Evolutionary conservation across 2,797 vertebrate species (phyloP).

Genomic region (Manis pentadactyla): DNA sequence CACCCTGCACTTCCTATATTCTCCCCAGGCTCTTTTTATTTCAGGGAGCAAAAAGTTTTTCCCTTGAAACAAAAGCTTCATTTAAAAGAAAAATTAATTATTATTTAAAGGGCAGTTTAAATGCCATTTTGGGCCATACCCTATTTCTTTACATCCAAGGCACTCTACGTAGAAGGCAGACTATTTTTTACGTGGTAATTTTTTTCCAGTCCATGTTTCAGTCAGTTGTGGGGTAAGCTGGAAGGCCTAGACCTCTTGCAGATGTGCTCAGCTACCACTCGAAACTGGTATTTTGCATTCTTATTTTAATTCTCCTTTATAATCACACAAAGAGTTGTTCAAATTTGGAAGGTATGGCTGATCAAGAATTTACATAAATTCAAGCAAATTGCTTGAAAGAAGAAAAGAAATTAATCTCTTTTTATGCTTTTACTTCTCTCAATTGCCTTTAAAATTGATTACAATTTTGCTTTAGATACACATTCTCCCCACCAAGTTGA

Average conservation of each 20-base stretch:
- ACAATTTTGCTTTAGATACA: constrained; percentile 14
- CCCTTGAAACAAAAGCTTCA: constrained; percentile 65
- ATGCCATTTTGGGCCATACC: constrained; percentile 38
- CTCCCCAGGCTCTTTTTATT: constrained; percentile 52
- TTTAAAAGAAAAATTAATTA: constrained; percentile 66
- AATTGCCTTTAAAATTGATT: constrained; percentile 11
- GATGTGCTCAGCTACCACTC: neutral
- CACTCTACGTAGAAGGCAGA: neutral
- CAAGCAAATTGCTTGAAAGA: constrained; percentile 28
- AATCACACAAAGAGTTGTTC: constrained; percentile 10
- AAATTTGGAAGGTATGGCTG: neutral
- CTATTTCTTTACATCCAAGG: neutral
- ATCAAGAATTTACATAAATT: neutral
- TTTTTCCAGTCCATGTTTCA: neutral
- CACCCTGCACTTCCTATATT: constrained; percentile 59
- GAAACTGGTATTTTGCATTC: constrained; percentile 20
- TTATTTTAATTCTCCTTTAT: constrained; percentile 9
- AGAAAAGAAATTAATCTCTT: neutral
- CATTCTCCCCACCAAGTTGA: neutral
- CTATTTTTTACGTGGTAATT: neutral
- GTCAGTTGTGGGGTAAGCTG: neutral
- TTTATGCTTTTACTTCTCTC: neutral
- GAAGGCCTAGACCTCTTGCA: constrained; percentile 4
- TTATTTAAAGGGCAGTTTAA: constrained; percentile 64
- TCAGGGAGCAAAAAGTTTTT: neutral